Base-by-base conservation (phyloP, 2,888 invertebrate genomes). In the Periphyllus acericola region DNA sequence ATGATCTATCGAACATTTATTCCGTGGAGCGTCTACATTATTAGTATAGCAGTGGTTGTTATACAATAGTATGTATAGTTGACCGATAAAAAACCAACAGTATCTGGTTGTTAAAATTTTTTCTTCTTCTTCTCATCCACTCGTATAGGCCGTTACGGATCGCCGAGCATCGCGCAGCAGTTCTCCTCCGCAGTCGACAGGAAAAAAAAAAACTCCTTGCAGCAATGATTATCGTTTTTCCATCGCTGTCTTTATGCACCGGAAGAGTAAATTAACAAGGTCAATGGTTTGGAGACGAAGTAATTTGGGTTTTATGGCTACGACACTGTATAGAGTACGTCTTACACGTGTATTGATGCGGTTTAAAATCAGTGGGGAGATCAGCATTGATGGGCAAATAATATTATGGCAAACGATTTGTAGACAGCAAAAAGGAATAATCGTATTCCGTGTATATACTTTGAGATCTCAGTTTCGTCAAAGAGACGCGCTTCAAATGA, bases 231-330 rank as follows among this genome's bases (percentile, higher is more conserved):
- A 85, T 85, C 76, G 76, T 76, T 85, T 78, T 84, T 79, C 71
- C 52, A 79, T 55, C 40, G 78, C 66, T 14, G 79, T 79, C 78
- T 79, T 71, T 75, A 86, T 36, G 78, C 55, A 21, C 55, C 55
- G 71, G 79, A 86, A 80, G 78, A 72, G 71, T 86, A 72, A 80
- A 86, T 86, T 86, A 86, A 86, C 86, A 86, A 86, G 86, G 86
- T 80, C 86, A 86, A 86, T 40, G 86, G 79, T 86, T 86, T 55
- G 79, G 25, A 68, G 78, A 85, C 68, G 29, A 84, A 75, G 36
- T 60, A 74, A 75, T 85, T 85, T 68, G 29, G 36, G 29, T 75
- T 60, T 46, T 75, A 75, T 66, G 60, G 66, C 40, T 75, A 29
- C 36, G 6, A n/a, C 9, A 36, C 17, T n/a, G 17, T 25, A 9